A percentile compares a stretch with the other conserved stretches of the same genome.
Conservation (phyloP, 2,888 invertebrate genomes). For the Epistrophe eligans region DNA sequence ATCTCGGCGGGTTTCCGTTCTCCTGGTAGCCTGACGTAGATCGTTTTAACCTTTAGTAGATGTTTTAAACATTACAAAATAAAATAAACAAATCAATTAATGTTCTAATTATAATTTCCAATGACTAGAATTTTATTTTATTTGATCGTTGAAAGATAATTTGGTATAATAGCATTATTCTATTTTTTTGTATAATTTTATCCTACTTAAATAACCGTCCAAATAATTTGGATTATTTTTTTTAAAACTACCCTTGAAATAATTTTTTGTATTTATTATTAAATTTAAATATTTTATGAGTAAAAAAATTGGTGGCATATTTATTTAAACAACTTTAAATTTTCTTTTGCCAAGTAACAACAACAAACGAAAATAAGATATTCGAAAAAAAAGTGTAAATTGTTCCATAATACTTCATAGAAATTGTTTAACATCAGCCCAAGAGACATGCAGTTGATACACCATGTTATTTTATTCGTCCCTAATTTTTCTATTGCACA, state of each 20-base stretch:
- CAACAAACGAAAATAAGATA: constrained; percentile 22
- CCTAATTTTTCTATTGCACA: neutral
- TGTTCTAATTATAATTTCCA: constrained; percentile 24
- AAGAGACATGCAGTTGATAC: neutral
- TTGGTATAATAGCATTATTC: constrained; percentile 68
- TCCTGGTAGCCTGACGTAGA: too few species aligned
- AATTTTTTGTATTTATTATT: constrained; percentile 16
- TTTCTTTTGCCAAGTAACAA: constrained; percentile 19
- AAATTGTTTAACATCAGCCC: constrained; percentile 7
- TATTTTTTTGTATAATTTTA: constrained; percentile 50
- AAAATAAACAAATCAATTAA: constrained; percentile 16
- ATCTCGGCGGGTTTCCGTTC: too few species aligned
- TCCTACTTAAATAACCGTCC: constrained; percentile 53
- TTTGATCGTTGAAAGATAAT: constrained; percentile 58
- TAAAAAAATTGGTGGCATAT: constrained; percentile 62
- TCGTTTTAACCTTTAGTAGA: too few species aligned
- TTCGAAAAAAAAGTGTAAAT: constrained; percentile 38
- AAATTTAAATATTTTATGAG: constrained; percentile 31
- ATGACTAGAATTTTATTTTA: constrained; percentile 54
- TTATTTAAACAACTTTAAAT: constrained; percentile 18
- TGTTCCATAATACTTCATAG: constrained; percentile 40
- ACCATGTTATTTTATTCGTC: neutral
- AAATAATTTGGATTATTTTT: constrained; percentile 12
- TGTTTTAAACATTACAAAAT: neutral
- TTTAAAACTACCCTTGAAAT: constrained; percentile 36